Evolutionary conservation across 1,140 invertebrate genomes (phyloP).

Genomic region (Caenorhabditis briggsae): DNA sequence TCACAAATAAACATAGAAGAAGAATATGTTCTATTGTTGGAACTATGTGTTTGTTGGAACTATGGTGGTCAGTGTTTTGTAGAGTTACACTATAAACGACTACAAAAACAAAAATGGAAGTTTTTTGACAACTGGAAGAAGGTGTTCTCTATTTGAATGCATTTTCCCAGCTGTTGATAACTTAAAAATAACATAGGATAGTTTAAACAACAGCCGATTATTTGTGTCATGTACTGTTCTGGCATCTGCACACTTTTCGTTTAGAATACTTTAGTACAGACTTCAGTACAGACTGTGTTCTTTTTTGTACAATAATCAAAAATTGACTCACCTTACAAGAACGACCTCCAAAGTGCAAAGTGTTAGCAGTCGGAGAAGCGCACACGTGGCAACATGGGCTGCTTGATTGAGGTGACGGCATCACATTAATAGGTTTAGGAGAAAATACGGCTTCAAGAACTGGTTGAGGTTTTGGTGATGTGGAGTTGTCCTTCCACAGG

Average conservation of each 20-base stretch:
- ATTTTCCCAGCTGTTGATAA: too few relatives aligned
- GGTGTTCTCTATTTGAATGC: too few relatives aligned
- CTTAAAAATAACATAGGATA: too few relatives aligned
- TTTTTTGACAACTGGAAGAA: too few relatives aligned
- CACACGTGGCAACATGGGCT: conserved; percentile 33
- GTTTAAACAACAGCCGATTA: too few relatives aligned
- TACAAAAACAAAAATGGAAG: neutral
- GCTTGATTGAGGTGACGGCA: neutral
- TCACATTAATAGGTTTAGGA: neutral
- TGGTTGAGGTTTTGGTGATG: neutral
- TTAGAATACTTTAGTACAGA: too few relatives aligned
- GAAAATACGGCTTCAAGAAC: neutral
- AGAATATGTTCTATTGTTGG: neutral
- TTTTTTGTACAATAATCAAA: neutral
- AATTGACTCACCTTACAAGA: conserved; percentile 30
- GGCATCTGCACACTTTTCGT: too few relatives aligned
- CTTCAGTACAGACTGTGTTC: too few relatives aligned
- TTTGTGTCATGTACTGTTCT: too few relatives aligned
- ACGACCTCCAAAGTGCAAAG: conserved; percentile 37
- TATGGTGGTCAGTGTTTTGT: neutral
- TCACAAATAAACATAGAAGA: neutral
- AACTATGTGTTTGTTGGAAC: neutral
- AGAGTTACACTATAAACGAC: neutral
- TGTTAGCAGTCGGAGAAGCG: conserved; percentile 44
- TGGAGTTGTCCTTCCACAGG: conserved; percentile 10